Base-by-base conservation (phyloP, 2,888 invertebrate species). In the Drosophila nigricruria region DNA sequence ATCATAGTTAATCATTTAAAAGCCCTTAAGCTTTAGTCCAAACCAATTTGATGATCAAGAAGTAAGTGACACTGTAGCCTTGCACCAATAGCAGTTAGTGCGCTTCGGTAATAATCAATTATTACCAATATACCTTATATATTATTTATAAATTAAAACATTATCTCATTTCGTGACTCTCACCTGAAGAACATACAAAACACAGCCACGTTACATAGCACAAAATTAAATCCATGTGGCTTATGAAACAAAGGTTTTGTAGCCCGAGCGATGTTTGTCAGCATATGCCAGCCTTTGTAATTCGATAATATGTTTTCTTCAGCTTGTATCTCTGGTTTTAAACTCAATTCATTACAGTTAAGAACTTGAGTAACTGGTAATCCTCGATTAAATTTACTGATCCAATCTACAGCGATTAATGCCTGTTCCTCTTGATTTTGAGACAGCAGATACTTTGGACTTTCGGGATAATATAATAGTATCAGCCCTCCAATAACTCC, bases 191-290 rank as follows among this genome's bases (percentile, higher is more conserved):
- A 91, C 80, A 91, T 69, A 1, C 91, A 81, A 38, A 91, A 76
- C 1, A 91, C 57, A 0, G 75, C 82, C n/a, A 89, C 3, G 8
- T 76, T 82, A 10, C 91, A 85, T 3, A 91, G 61, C 0, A 81
- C 53, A 53, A 90, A 91, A 68, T 91, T 84, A 3, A 72, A 50
- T 1, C 87, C 79, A 74, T 91, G 91, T 0, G 91, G 92, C 30
- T 91, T 92, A n/a, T 91, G 71, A 50, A 91, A 91, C 3, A 91
- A 70, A 0, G 91, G 91, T 43, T 82, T 34, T 16, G 92, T 91
- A 3, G 91, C 88, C 12, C 78, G 77, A 60, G 76, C 89, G 20
- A 91, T 91, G 23, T 79, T 82, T 5, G 80, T 62, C 3, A 92
- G 32, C 8, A 90, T 60, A 10, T 82, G 70, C 20, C 81, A 90